Evolutionary conservation across 2,888 invertebrate species (phyloP), one percentile per base, ranked within the genome.

Genomic region (Vesta saturnalis): DNA sequence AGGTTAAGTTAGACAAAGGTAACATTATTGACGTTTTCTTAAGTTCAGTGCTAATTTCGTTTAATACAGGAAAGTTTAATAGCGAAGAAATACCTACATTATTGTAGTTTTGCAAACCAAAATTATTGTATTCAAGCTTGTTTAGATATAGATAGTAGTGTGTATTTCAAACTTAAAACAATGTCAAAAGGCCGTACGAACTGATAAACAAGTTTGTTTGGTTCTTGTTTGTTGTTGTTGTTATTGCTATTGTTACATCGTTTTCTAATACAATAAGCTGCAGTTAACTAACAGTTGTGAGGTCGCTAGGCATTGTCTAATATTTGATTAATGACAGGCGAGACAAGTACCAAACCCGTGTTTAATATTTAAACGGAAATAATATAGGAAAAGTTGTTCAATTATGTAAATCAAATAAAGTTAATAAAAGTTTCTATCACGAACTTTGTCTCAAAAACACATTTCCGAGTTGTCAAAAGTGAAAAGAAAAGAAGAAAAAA

Each of bases 81-180:
- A n/a, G n/a, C n/a, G n/a, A n/a, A n/a, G n/a, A n/a, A n/a, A n/a
- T n/a, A n/a, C n/a, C n/a, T n/a, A n/a, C n/a, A n/a, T n/a, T n/a
- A n/a, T n/a, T n/a, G n/a, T n/a, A n/a, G n/a, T n/a, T n/a, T n/a
- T n/a, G n/a, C n/a, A n/a, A n/a, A n/a, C n/a, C n/a, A n/a, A n/a
- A n/a, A n/a, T n/a, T n/a, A n/a, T n/a, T n/a, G n/a, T n/a, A n/a
- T n/a, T n/a, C n/a, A n/a, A n/a, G n/a, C n/a, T n/a, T n/a, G n/a
- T n/a, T n/a, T n/a, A n/a, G n/a, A n/a, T n/a, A n/a, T n/a, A n/a
- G n/a, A n/a, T n/a, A n/a, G n/a, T n/a, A 39, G 39, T n/a, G 8
- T 39, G n/a, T n/a, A 39, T 39, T 39, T n/a, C 39, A 39, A 39
- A 39, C 39, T 39, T n/a, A n/a, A 39, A n/a, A n/a, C n/a, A n/a